Base-by-base conservation (phyloP, 1,140 invertebrate genomes). In the Penaeus chinensis region DNA sequence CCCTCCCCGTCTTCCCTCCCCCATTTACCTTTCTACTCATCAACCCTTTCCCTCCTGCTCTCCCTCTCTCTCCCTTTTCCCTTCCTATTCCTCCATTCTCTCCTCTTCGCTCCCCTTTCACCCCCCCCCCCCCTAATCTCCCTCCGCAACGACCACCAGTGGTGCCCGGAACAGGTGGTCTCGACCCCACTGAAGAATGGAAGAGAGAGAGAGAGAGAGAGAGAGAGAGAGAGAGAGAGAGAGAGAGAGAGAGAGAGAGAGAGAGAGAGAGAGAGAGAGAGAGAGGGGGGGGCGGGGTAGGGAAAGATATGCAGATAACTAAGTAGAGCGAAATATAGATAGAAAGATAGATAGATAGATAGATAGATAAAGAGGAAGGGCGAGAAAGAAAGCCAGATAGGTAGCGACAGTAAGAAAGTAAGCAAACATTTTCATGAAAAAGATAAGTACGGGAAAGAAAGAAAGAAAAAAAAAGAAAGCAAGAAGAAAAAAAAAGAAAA, bases 131-230 rank as follows among this genome's bases (percentile, higher is more conserved):
- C 61, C 18, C 22, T 66, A n/a, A 69, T 74, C 13, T 27, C 65
- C 66, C 24, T n/a, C 66, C 65, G 22, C 32, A 18, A 47, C 66
- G 82, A 47, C 82, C 61, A 47, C 37, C 13, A 74, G n/a, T 3
- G 22, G 37, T 13, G 37, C 42, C 37, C 42, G 24, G 42, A 82
- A 82, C 80, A 82, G 80, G 80, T 82, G 80, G 80, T 82, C 80
- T 62, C 62, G 61, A 81, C 54, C 54, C 54, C 54, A 54, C 54
- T 54, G 54, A 5, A 61, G 54, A 47, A 27, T 27, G 37, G 47
- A 32, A 0, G 63, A 47, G 81, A 54, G 7, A 42, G 60, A 27
- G 63, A 61, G 42, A 27, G 69, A 47, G 32, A 32, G n/a, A 47
- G 84, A 16, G 54, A 16, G 16, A 16, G 54, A 16, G 16, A 54